phyloP scores from a whole-genome alignment of 1,140 invertebrate species.

The Littorina saxatilis region DNA sequence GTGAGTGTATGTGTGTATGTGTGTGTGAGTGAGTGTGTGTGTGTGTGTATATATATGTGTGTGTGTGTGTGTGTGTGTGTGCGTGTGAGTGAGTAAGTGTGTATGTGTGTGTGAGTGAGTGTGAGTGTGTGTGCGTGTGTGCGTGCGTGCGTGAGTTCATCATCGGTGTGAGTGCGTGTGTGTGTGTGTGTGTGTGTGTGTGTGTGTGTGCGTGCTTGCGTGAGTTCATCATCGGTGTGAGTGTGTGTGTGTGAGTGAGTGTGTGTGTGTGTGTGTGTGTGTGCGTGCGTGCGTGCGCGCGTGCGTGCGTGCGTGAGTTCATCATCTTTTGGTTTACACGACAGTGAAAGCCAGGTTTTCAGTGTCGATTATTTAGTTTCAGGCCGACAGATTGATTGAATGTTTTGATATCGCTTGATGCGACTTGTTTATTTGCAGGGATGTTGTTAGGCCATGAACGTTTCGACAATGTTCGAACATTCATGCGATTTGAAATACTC shows the following conservation, averaged over 20 bases:
- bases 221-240: too few species aligned
- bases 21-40: background rate
- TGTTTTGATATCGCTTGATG: too few species aligned
- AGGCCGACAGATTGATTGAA: too few species aligned
- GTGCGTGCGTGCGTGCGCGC: background rate
- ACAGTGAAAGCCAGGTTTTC: too few species aligned
- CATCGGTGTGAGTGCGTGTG: background rate
- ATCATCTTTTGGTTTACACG: background rate
- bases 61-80: conserved; percentile 15
- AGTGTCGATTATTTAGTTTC: too few species aligned
- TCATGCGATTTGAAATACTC: too few species aligned
- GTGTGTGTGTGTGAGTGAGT: too few species aligned
- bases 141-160: background rate
- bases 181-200: background rate
- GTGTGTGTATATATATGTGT: background rate
- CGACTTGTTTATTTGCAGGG: too few species aligned
- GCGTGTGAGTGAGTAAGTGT: background rate
- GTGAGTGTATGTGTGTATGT: background rate
- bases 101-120: background rate
- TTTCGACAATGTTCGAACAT: too few species aligned
- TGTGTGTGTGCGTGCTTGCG: conserved; percentile 1
- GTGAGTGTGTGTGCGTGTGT: background rate
- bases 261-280: too few species aligned
- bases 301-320: background rate
- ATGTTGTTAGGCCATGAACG: too few species aligned